Conservation (phyloP, 2,113 vertebrate species). For the Nettapus auritus region DNA sequence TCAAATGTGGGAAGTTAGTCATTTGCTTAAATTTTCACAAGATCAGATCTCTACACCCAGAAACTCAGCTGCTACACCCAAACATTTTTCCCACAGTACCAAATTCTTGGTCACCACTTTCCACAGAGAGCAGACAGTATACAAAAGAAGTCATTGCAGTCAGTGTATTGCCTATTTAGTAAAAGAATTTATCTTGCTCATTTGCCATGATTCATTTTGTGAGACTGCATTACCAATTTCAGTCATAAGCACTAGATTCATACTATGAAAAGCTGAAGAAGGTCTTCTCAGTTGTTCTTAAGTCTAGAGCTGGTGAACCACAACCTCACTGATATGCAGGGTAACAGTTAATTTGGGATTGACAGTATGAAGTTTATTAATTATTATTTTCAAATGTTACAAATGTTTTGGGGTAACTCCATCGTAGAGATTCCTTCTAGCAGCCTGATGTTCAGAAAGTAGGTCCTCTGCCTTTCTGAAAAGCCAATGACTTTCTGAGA, state of each 20-base stretch:
- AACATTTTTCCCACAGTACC: conserved; percentile 15
- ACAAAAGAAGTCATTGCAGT: conserved; percentile 10
- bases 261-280: background rate
- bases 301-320: background rate
- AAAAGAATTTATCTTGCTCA: background rate
- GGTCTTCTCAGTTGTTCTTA: background rate
- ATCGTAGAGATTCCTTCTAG: background rate
- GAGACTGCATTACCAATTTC: background rate
- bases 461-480: background rate
- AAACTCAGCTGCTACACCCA: conserved; percentile 8
- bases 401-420: background rate
- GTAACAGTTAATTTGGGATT: background rate
- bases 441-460: background rate
- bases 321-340: rapidly evolving
- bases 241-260: background rate
- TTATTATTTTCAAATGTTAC: background rate
- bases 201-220: conserved; percentile 27
- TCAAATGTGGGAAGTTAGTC: background rate
- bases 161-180: background rate
- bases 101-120: background rate
- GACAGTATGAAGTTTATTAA: background rate
- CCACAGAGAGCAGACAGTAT: background rate
- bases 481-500: background rate
- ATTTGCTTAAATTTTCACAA: conserved; percentile 1
- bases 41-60: background rate